These are phyloP conservation scores for Diadema setosum DNA, from an alignment of 35 echinoderm and acorn worm genomes.

Conservation along the genomic window DNA sequence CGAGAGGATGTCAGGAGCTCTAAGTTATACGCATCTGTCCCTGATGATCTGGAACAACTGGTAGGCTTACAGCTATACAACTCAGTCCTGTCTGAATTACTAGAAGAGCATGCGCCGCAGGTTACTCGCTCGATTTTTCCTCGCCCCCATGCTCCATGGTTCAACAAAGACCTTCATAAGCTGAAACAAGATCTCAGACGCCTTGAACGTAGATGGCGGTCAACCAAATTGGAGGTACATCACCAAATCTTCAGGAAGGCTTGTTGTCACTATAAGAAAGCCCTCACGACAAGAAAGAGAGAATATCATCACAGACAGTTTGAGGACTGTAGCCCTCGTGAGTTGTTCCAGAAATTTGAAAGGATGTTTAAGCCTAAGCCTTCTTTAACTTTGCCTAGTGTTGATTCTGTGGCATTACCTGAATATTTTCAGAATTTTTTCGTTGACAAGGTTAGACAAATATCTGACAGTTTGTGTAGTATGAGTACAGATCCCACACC, in stretches of 20 bases:
- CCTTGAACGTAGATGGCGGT: constrained; percentile 26
- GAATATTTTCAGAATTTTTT: constrained; percentile 8
- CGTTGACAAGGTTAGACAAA: too few species aligned
- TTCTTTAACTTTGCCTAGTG: too few species aligned
- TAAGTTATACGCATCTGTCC: neutral
- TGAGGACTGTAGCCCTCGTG: constrained; percentile 3
- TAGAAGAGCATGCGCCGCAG: constrained; percentile 8
- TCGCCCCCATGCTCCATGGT: constrained; percentile 35
- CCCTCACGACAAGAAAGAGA: neutral
- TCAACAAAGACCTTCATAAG: constrained; percentile 23
- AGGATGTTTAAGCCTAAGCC: neutral
- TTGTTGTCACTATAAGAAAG: neutral
- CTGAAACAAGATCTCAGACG: constrained; percentile 6
- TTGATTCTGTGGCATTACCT: too few species aligned
- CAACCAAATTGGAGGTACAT: neutral
- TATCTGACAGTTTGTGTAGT: too few species aligned
- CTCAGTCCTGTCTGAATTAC: neutral
- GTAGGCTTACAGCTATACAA: constrained; percentile 20
- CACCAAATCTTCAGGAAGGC: too few species aligned
- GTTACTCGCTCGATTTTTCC: neutral
- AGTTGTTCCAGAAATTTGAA: constrained; percentile 5
- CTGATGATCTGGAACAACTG: neutral
- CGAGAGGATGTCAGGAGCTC: neutral
- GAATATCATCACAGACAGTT: constrained; percentile 6
- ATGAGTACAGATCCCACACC: too few species aligned